Conservation (phyloP, 1,140 invertebrate species). For the Pseudomyrmex concolor region DNA sequence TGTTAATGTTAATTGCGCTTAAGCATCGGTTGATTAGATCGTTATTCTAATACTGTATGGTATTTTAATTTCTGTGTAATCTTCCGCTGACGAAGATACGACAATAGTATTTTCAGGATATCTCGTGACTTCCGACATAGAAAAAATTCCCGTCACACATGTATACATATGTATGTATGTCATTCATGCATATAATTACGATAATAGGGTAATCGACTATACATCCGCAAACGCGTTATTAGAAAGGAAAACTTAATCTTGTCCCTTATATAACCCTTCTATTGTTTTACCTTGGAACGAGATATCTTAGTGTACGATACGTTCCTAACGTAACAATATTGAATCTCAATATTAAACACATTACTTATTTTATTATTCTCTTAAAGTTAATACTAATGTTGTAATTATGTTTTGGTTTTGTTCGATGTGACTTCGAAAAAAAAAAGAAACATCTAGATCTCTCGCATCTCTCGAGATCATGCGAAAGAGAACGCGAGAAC, state of each 20-base stretch:
- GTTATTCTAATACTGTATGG: conserved; percentile 51
- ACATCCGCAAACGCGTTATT: conserved; percentile 41
- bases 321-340: conserved; percentile 18
- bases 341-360: not conserved
- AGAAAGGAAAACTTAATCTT: conserved; percentile 43
- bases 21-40: not conserved
- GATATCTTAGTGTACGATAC: not conserved
- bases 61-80: conserved; percentile 54
- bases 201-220: conserved; percentile 31
- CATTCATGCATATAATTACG: conserved; percentile 57
- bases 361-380: not conserved
- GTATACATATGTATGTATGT: conserved; percentile 38
- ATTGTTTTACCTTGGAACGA: conserved; percentile 17
- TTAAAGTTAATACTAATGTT: not conserved
- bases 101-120: conserved; percentile 35
- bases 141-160: conserved; percentile 38
- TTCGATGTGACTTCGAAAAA: not conserved
- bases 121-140: conserved; percentile 45
- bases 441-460: not conserved
- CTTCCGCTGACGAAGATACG: not conserved
- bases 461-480: not conserved
- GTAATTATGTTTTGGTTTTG: too few species aligned
- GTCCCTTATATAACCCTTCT: conserved; percentile 29
- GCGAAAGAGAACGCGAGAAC: conserved; percentile 8
- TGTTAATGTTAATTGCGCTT: conserved; percentile 6